phyloP scores from a whole-genome alignment of 2,888 invertebrate genomes.

The Lasioglossum villosulum region DNA sequence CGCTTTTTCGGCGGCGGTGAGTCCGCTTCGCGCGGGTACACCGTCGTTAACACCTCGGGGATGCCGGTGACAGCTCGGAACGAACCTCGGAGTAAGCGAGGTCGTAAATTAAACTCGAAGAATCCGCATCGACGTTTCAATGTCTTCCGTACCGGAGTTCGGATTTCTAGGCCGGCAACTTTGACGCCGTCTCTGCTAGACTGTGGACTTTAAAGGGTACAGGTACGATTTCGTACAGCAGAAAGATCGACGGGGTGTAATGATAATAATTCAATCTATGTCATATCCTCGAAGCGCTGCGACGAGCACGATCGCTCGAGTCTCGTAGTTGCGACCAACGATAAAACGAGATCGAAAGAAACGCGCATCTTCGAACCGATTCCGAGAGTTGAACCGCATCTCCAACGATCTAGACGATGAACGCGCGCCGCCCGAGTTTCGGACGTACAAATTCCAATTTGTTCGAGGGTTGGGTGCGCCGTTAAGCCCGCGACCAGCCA shows the following conservation, averaged over 20 bases:
- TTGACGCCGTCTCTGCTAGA: background rate
- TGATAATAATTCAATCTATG: too few relatives aligned
- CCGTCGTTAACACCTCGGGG: slow-evolving; percentile 6
- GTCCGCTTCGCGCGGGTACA: background rate
- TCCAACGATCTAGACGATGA: slow-evolving; percentile 31
- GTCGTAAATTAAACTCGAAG: slow-evolving; percentile 6
- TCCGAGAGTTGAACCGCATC: background rate
- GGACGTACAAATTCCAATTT: slow-evolving; percentile 81
- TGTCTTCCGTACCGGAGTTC: background rate
- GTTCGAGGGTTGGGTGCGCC: slow-evolving; percentile 64
- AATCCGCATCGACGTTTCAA: background rate
- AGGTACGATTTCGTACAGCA: background rate
- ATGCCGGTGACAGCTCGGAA: background rate
- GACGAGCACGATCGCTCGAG: background rate
- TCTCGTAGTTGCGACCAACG: slow-evolving; percentile 4
- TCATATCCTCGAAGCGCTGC: background rate
- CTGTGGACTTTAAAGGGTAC: background rate
- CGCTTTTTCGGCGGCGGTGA: background rate
- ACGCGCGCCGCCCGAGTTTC: slow-evolving; percentile 65
- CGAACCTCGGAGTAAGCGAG: background rate
- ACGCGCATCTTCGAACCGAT: slow-evolving; percentile 8
- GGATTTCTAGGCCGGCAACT: background rate
- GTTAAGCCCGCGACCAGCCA: slow-evolving; percentile 73
- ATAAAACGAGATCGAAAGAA: slow-evolving; percentile 40
- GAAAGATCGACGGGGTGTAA: background rate